A percentile compares a stretch with the other conserved stretches of the same genome.
Evolutionary conservation across 2,797 vertebrate genomes (phyloP).

Genomic region (Tympanoctomys barrerae): DNA sequence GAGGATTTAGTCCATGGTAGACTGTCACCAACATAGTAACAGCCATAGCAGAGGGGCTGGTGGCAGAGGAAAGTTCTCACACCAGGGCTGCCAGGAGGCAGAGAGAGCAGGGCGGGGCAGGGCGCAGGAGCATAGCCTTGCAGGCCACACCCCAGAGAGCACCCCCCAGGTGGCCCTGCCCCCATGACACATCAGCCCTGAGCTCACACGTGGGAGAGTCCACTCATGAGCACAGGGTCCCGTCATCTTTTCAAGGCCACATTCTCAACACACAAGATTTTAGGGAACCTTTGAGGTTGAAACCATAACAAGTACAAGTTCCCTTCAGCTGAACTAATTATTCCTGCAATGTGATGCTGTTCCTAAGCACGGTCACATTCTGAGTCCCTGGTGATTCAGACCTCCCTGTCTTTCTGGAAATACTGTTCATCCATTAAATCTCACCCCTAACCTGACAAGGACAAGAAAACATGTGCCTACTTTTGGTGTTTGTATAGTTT

Average conservation of each 20-base stretch:
- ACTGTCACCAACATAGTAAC: neutral
- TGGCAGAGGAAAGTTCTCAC: neutral
- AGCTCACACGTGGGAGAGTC: neutral
- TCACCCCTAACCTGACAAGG: accelerated
- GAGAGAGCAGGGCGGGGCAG: neutral
- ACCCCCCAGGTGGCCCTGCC: neutral
- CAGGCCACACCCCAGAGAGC: neutral
- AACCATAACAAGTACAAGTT: neutral
- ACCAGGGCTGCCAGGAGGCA: neutral
- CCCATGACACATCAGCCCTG: neutral
- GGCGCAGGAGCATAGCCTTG: neutral
- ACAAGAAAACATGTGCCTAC: too few species aligned
- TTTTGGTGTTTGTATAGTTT: neutral
- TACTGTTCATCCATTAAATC: accelerated
- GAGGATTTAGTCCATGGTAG: too few species aligned
- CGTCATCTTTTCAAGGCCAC: neutral
- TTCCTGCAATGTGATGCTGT: too few species aligned
- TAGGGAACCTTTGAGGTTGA: neutral
- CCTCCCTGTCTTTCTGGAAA: neutral
- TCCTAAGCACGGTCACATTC: neutral
- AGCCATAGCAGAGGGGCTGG: neutral
- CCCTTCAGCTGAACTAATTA: neutral
- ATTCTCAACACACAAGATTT: neutral
- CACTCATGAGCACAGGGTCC: too few species aligned
- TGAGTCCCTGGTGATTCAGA: neutral